phyloP scores from a whole-genome alignment of 2,113 vertebrate species.

The Urocitellus parryii region DNA sequence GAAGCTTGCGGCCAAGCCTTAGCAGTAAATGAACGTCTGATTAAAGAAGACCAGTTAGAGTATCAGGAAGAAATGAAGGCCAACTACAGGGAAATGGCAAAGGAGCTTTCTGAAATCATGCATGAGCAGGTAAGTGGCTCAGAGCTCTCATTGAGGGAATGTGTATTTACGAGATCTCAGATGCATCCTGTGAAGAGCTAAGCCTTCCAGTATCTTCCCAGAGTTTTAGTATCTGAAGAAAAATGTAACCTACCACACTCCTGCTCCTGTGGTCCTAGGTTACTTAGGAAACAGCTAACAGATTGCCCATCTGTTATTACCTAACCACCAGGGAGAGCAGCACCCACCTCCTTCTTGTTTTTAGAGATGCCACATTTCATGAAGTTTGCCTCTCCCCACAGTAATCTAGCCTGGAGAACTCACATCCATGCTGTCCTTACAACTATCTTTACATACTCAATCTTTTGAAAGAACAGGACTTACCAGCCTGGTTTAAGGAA shows the following conservation, averaged over 20 bases:
- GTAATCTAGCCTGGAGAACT: background rate
- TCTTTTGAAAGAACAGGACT: background rate
- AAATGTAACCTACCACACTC: background rate
- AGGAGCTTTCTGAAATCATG: constrained; percentile 98
- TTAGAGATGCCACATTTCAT: rapidly evolving
- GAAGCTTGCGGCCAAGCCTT: constrained; percentile 97
- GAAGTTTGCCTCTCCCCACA: background rate
- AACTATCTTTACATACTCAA: background rate
- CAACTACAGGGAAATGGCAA: constrained; percentile 96
- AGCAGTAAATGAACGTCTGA: constrained; percentile 95
- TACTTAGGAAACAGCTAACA: background rate
- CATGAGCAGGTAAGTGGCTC: constrained; percentile 92
- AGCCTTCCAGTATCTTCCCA: background rate
- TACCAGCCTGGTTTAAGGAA: background rate
- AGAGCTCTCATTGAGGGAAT: background rate
- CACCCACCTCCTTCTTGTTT: rapidly evolving
- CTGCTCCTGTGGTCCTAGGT: background rate
- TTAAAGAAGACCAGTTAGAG: constrained; percentile 98
- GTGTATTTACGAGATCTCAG: background rate
- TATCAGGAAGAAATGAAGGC: constrained; percentile 99
- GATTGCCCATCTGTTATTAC: rapidly evolving
- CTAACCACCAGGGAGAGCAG: background rate
- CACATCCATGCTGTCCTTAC: background rate
- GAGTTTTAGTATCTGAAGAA: background rate
- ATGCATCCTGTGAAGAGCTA: background rate